A percentile compares a stretch with the other conserved stretches of the same genome.
Evolutionary conservation across 2,888 invertebrate genomes (phyloP).

Genomic region (Halocaridina rubra): DNA sequence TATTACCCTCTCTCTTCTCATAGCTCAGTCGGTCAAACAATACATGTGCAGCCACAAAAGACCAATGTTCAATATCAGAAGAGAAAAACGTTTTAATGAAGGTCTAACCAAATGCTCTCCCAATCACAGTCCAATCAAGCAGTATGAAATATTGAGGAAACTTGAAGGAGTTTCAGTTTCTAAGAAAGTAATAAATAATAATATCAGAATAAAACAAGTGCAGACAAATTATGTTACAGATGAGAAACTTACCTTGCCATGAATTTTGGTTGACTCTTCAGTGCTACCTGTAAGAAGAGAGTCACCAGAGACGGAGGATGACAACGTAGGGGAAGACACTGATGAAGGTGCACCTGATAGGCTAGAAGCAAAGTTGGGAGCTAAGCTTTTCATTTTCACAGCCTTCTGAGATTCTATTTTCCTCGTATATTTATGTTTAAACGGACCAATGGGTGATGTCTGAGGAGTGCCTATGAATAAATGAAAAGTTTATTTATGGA

Average conservation of each 20-base stretch:
- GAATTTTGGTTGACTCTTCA: not conserved
- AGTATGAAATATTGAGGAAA: too few species aligned
- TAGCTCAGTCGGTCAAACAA: too few species aligned
- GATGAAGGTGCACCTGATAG: not conserved
- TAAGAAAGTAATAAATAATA: too few species aligned
- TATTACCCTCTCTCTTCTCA: too few species aligned
- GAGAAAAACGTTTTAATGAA: too few species aligned
- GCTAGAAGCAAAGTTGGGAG: not conserved
- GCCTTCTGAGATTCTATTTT: conserved; percentile 6
- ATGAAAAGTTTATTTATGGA: not conserved
- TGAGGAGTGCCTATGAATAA: not conserved
- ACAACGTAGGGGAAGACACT: not conserved
- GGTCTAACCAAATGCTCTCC: too few species aligned
- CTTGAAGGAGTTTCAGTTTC: too few species aligned
- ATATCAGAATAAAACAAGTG: too few species aligned
- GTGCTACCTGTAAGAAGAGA: not conserved
- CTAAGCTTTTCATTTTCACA: conserved; percentile 10
- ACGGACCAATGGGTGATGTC: not conserved
- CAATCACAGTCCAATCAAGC: too few species aligned
- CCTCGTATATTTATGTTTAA: conserved; percentile 17
- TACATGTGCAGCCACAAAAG: too few species aligned
- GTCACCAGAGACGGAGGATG: not conserved
- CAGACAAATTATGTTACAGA: not conserved
- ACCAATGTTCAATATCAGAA: too few species aligned
- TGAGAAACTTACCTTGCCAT: not conserved